Conservation (phyloP, 2,888 invertebrate species). For the Lasioglossum marginatum region DNA sequence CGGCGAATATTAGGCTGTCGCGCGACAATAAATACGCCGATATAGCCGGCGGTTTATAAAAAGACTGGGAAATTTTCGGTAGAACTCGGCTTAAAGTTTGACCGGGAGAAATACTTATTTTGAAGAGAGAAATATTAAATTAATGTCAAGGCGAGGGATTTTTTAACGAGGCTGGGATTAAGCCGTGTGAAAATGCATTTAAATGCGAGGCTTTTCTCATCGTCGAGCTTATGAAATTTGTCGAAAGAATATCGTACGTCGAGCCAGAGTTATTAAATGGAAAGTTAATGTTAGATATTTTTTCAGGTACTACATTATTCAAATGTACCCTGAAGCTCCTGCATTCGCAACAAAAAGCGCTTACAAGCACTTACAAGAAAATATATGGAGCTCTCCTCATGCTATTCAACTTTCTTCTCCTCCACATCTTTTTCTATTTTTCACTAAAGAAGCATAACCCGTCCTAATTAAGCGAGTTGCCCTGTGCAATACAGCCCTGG, state of each 20-base stretch:
- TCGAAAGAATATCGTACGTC: too few species aligned
- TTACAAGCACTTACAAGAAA: neutral
- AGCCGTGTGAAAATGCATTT: neutral
- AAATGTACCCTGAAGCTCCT: neutral
- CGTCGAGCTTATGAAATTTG: neutral
- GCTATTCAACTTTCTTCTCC: neutral
- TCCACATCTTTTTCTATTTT: neutral
- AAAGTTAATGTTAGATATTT: neutral
- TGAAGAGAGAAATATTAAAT: neutral
- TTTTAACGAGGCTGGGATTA: neutral
- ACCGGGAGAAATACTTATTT: neutral
- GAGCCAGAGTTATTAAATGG: too few species aligned
- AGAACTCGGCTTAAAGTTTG: neutral
- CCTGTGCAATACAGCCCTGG: neutral
- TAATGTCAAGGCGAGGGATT: neutral
- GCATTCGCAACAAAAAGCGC: neutral
- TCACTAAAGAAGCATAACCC: neutral
- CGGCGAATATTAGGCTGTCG: conserved; percentile 7
- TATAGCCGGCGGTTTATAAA: neutral
- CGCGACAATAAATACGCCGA: neutral
- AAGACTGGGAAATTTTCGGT: neutral
- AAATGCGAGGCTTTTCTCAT: neutral
- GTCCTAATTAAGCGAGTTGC: neutral
- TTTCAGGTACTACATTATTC: neutral
- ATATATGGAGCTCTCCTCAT: neutral